Base-by-base conservation (phyloP, 2,113 vertebrate genomes). In the Desmodus rotundus region DNA sequence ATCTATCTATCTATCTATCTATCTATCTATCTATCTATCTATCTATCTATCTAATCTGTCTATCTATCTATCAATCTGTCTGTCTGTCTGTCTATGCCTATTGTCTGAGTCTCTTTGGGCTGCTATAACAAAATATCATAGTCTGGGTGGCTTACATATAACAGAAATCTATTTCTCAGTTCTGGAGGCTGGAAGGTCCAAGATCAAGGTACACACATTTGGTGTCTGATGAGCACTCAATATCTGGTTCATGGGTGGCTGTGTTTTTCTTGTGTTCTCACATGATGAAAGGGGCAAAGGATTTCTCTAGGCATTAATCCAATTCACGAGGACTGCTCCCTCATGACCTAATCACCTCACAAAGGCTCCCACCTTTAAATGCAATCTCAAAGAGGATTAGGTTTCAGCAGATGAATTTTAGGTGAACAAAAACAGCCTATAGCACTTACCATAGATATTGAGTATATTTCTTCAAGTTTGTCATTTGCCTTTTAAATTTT, bases 11-110 rank as follows among this genome's bases (percentile, higher is more conserved):
- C 7, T 43, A 4, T 9, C 7, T 43, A 4, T 9, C 7, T 43
- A 4, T 9, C 7, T 43, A 4, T 9, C 58, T 31, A 54, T 12
- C 63, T n/a, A 16, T 17, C 28, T n/a, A 24, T 7, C 19, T 11
- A 50, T 36, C 58, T 31, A 54, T 16, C 73, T n/a, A 9, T 24
- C 22, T 63, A 4, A n/a, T 9, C 7, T 43, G 3, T 9, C 7
- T 43, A 4, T 9, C 7, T 43, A 4, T 9, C 7, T 43, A 4
- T 9, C n/a, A n/a, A n/a, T n/a, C n/a, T n/a, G n/a, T n/a, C n/a
- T n/a, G n/a, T n/a, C n/a, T n/a, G n/a, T n/a, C n/a, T n/a, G n/a
- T n/a, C n/a, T n/a, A n/a, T n/a, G n/a, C 7, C 13, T 92, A 19
- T 17, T 33, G 4, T 76, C 80, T 41, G 6, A n/a, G 58, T 65